Conservation (phyloP, 2,888 invertebrate species). For the Pollenia amentaria region DNA sequence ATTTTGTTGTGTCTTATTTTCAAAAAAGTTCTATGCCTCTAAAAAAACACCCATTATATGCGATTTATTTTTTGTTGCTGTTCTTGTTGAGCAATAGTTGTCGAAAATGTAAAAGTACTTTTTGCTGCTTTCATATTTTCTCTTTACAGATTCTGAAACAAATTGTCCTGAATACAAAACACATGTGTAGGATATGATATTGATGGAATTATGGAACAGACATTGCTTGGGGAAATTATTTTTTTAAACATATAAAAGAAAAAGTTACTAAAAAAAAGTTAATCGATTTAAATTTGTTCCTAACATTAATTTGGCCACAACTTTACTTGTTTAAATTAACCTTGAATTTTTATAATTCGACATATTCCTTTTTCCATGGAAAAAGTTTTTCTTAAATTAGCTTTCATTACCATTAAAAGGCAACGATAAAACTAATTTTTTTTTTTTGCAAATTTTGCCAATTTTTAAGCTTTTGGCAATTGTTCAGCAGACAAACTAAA, state of each 20-base stretch:
- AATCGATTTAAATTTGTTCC: too few species aligned
- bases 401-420: too few species aligned
- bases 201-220: conserved; percentile 28
- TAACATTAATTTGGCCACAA: not conserved
- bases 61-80: not conserved
- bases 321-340: not conserved
- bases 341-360: not conserved
- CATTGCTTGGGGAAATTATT: not conserved
- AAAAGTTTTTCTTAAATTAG: too few species aligned
- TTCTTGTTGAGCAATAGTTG: conserved; percentile 4
- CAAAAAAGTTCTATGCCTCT: too few species aligned
- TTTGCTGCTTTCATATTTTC: conserved; percentile 18
- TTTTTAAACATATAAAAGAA: not conserved
- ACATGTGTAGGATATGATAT: conserved; percentile 18
- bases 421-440: too few species aligned
- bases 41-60: too few species aligned
- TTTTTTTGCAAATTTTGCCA: too few species aligned
- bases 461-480: too few species aligned
- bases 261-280: too few species aligned
- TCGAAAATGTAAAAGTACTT: conserved; percentile 8
- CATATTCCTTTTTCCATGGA: not conserved
- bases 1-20: too few species aligned
- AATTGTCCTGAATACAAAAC: conserved; percentile 4
- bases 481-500: too few species aligned
- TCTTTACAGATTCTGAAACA: conserved; percentile 18